phyloP scores from a whole-genome alignment of 2,888 invertebrate species.

The Microplitis manilae region DNA sequence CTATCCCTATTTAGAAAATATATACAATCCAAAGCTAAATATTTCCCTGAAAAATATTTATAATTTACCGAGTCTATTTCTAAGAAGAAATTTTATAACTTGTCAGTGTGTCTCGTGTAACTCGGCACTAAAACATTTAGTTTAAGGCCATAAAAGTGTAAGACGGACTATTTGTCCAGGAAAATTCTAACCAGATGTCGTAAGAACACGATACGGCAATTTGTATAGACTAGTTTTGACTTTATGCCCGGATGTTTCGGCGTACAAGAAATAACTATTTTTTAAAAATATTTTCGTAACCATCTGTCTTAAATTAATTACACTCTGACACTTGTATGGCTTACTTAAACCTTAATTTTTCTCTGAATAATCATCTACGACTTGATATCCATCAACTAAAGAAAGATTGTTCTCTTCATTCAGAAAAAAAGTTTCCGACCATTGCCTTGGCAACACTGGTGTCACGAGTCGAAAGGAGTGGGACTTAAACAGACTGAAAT shows the following conservation, averaged over 20 bases:
- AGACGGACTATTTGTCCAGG: slow-evolving; percentile 42
- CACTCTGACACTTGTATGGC: neutral
- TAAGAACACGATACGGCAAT: slow-evolving; percentile 43
- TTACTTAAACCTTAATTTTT: neutral
- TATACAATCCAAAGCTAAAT: no score
- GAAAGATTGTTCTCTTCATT: no score
- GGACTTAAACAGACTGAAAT: neutral
- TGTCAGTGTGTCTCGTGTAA: no score
- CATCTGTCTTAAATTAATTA: neutral
- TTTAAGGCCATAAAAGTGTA: neutral
- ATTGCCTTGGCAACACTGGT: no score
- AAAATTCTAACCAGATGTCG: slow-evolving; percentile 48
- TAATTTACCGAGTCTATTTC: no score
- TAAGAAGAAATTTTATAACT: no score
- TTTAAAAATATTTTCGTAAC: neutral
- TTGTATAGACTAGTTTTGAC: slow-evolving; percentile 43
- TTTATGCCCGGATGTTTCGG: slow-evolving; percentile 29
- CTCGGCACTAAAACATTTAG: neutral
- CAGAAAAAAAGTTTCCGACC: no score
- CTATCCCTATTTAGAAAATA: no score
- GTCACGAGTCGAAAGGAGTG: no score
- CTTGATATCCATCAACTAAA: neutral
- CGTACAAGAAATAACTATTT: neutral
- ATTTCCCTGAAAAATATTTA: no score
- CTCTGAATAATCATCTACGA: neutral